A percentile compares a stretch with the other conserved stretches of the same genome.
Evolutionary conservation across 2,113 vertebrate species (phyloP).

Genomic region (Climacteris rufus): DNA sequence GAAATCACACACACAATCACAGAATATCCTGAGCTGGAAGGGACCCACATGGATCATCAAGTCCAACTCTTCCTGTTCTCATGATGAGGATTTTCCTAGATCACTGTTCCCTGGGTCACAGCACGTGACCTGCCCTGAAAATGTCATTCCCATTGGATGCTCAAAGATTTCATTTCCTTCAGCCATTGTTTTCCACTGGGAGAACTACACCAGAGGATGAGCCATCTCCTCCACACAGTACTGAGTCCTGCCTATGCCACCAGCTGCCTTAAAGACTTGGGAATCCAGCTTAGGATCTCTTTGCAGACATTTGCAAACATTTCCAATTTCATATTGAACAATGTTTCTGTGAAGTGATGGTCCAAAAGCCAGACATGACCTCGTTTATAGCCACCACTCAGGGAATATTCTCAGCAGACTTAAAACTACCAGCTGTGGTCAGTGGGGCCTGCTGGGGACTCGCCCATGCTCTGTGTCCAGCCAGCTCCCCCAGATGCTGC

Average conservation of each 20-base stretch:
- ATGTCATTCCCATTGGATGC: background rate
- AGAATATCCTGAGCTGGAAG: background rate
- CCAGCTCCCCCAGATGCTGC: fast-evolving
- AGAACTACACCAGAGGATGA: background rate
- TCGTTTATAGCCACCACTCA: background rate
- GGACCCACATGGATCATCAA: background rate
- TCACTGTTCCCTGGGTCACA: background rate
- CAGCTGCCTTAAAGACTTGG: background rate
- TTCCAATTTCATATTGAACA: background rate
- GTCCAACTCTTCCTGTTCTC: background rate
- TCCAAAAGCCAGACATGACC: background rate
- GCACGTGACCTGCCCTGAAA: background rate
- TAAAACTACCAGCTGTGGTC: background rate
- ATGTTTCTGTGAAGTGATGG: background rate
- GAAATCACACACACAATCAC: background rate
- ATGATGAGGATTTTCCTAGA: background rate
- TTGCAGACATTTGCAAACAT: background rate
- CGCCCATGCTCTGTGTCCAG: background rate
- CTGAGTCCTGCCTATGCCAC: background rate
- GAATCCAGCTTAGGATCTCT: background rate
- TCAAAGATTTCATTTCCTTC: background rate
- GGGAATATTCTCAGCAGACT: background rate
- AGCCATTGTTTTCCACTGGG: background rate
- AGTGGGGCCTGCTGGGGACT: background rate
- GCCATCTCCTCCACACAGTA: background rate